Evolutionary conservation across 1,140 invertebrate genomes (phyloP), one percentile per base, ranked within the genome.

Genomic region (Akabosia matsudoensis): DNA sequence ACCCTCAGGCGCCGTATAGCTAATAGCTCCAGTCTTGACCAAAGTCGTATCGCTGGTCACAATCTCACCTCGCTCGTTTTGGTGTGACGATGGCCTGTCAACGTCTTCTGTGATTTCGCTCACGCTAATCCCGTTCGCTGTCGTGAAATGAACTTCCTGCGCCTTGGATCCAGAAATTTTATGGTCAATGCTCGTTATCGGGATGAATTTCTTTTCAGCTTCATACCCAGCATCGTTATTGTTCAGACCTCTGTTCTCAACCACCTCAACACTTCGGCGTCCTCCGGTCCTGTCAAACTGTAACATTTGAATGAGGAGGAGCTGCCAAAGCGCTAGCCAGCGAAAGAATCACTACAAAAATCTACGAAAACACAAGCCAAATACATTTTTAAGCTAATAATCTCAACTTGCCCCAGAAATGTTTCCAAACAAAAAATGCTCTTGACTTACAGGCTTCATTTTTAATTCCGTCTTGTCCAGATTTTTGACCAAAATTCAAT

Each of bases 1-100:
- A 0, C 92, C 92, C 80, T 93, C 91, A 0, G 91, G 90, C 22
- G 89, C 89, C 3, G 89, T 91, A 85, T 92, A 94, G 3, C 89
- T 90, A 84, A 89, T 93, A 0, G 87, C 88, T 0, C 92, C 92
- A 45, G 37, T 10, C 37, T 45, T 45, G 7, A 10, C 37, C 37
- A 45, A 18, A 18, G 37, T 45, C 7, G 37, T 45, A 18, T 45
- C 37, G 18, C 37, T 45, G 37, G 37, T n/a, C n/a, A 45, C 18
- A 45, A 45, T 7, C 7, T 18, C 7, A 45, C 37, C 37, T 45
- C 18, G 7, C 18, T 45, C 37, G 37, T 45, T 18, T 45, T 45
- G 37, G 18, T 45, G 18, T 7, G 37, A 10, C 7, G 7, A 10
- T 45, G 37, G 37, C 7, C 37, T 7, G 18, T 7, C 37, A 10